These are phyloP conservation scores for Odocoileus virginianus DNA, from an alignment of 2,113 vertebrate genomes.

Conservation along the genomic window DNA sequence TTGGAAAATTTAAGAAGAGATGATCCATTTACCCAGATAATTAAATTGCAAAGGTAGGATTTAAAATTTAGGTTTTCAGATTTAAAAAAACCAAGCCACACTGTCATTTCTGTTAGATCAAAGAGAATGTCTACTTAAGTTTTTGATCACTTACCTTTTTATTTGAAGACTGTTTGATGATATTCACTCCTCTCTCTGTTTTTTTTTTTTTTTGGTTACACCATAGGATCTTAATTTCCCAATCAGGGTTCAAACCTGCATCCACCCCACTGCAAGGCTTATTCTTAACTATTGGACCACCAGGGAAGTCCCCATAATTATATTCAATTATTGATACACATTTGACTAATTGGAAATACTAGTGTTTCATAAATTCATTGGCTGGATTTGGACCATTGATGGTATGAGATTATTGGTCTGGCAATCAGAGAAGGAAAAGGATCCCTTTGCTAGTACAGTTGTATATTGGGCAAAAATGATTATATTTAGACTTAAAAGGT, in stretches of 20 bases:
- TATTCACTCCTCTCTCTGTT: background rate
- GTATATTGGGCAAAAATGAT: background rate
- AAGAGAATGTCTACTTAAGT: background rate
- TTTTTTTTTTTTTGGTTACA: background rate
- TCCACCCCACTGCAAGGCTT: background rate
- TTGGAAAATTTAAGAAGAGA: background rate
- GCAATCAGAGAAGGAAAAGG: background rate
- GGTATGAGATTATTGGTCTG: background rate
- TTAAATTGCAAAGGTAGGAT: background rate
- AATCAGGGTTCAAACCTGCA: background rate
- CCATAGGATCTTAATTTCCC: background rate
- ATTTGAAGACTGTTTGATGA: constrained; percentile 4
- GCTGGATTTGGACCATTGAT: background rate
- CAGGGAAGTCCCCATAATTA: background rate
- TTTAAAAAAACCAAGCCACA: background rate
- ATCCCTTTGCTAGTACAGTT: background rate
- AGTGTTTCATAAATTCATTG: background rate
- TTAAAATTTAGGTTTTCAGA: constrained; percentile 38
- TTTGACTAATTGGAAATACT: constrained; percentile 19
- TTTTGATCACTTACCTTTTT: constrained; percentile 5
- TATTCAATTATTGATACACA: background rate
- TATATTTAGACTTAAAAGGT: constrained; percentile 21
- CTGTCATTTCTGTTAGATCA: background rate
- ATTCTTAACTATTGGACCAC: background rate
- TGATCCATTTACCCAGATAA: background rate